Evolutionary conservation across 1,140 invertebrate species (phyloP), one percentile per base, ranked within the genome.

Genomic region (Conus betulinus): DNA sequence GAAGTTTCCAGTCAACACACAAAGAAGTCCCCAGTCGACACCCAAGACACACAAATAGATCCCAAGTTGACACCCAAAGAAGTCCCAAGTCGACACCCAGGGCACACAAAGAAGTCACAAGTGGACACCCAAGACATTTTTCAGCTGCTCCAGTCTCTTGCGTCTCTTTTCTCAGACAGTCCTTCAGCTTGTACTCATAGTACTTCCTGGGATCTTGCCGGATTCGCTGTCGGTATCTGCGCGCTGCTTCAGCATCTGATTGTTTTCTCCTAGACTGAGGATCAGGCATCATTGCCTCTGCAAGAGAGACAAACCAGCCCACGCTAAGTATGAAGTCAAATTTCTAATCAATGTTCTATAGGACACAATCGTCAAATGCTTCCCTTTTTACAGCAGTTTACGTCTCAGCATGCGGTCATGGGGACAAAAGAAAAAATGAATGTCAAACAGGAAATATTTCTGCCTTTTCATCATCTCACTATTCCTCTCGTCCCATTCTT

Each of bases 121-220:
- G 67, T 71, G 11, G 20, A 71, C 15, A 11, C 67, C 67, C 67
- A 11, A 71, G 13, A n/a, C 67, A 20, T 71, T 71, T 0, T 7
- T 71, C 67, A n/a, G 67, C 67, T 71, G 67, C 67, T 71, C 67
- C 67, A 71, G 67, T 71, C 23, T 71, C 67, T 71, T 71, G 67
- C 67, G 67, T 20, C 67, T 71, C n/a, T 71, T 71, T 71, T 71
- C 67, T 71, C 67, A 71, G 11, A 71, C 67, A 71, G 20, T 71
- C 67, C 67, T 71, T 71, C 67, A 71, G 67, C 67, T 71, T 71
- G 23, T 71, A 71, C 20, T 71, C 67, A 71, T 71, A 71, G 67
- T 71, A n/a, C 67, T 71, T 71, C 67, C 67, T 20, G 11, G 67
- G 67, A 71, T 71, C 67, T 71, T 71, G 67, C 67, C 67, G 67